These are phyloP conservation scores for Linyphia triangularis DNA, from an alignment of 2,888 invertebrate species.

Conservation along the genomic window DNA sequence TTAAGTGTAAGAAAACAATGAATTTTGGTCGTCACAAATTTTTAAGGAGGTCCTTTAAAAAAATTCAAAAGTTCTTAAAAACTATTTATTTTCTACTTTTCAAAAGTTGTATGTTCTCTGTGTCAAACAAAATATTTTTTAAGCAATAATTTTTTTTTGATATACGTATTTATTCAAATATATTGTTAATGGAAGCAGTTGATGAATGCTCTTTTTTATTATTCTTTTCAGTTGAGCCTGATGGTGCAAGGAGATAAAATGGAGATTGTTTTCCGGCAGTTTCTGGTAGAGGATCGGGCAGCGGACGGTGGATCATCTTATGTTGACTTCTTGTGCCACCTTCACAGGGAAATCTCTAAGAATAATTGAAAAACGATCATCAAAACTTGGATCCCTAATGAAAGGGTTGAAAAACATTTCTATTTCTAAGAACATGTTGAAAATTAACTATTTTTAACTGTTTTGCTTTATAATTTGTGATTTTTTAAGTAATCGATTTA, in stretches of 20 bases:
- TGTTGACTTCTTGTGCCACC: conserved; percentile 99
- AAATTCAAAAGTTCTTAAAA: too few species aligned
- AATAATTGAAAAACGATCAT: not conserved
- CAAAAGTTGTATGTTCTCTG: too few species aligned
- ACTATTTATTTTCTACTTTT: too few species aligned
- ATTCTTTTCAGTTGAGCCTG: conserved; percentile 86
- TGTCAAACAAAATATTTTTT: not conserved
- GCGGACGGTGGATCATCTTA: conserved; percentile 85
- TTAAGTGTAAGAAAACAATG: too few species aligned
- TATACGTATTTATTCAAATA: not conserved
- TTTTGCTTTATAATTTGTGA: too few species aligned
- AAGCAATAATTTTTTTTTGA: not conserved
- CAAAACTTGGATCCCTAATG: not conserved
- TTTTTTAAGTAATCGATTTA: too few species aligned
- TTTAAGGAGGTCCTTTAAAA: too few species aligned
- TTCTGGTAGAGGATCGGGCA: conserved; percentile 94
- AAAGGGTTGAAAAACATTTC: not conserved
- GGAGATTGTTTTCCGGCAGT: conserved; percentile 96
- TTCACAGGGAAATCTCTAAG: conserved; percentile 94
- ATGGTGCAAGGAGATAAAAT: conserved; percentile 96
- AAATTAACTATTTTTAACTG: too few species aligned
- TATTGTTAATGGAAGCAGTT: too few species aligned
- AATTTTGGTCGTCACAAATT: too few species aligned
- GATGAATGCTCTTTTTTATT: not conserved
- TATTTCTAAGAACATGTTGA: too few species aligned